phyloP scores from a whole-genome alignment of 2,113 vertebrate species.

The Myotis brandtii region DNA sequence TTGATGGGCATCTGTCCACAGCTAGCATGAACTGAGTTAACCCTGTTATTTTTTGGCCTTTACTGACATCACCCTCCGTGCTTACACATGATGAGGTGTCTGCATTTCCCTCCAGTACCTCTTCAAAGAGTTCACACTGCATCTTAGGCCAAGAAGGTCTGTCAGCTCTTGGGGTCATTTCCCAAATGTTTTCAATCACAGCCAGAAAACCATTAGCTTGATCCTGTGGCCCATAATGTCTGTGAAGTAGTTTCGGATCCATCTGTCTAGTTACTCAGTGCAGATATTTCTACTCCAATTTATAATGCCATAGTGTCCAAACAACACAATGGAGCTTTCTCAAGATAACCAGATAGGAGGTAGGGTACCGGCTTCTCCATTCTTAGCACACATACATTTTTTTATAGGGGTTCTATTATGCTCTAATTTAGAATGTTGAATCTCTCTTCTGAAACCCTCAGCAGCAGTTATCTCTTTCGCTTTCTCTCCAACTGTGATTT shows the following conservation, averaged over 20 bases:
- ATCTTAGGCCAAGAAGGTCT: not conserved
- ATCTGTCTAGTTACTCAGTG: not conserved
- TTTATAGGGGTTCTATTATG: not conserved
- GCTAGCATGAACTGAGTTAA: not conserved
- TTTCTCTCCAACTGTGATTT: constrained; percentile 12
- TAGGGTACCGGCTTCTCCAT: not conserved
- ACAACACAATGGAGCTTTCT: not conserved
- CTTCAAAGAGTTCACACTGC: not conserved
- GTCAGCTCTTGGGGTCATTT: not conserved
- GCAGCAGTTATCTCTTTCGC: not conserved
- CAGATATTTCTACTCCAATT: not conserved
- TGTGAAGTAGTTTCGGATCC: not conserved
- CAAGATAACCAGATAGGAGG: not conserved
- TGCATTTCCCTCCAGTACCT: not conserved
- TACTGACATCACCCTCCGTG: not conserved
- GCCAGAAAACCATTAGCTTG: not conserved
- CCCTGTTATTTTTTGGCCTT: not conserved
- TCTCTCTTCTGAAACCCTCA: not conserved
- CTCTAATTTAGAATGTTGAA: not conserved
- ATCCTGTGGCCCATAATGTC: not conserved
- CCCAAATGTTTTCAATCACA: not conserved
- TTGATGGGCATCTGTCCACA: not conserved
- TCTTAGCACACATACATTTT: not conserved
- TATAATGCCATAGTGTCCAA: not conserved
- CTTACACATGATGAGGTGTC: not conserved